Base-by-base conservation (phyloP, 2,888 invertebrate species). In the Harpalus rubripes region DNA sequence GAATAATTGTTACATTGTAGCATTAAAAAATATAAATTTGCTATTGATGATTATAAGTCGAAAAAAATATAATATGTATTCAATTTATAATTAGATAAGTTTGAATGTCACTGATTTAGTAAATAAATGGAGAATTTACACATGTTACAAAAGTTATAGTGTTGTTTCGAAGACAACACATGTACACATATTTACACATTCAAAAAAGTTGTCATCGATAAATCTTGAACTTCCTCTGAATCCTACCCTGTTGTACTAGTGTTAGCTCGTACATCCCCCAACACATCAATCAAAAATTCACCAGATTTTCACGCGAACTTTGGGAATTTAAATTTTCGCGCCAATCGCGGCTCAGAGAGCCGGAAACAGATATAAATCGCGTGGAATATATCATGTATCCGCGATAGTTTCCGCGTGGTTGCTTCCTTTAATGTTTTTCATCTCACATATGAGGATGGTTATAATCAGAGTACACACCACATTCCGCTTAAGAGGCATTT, bases 341-440 rank as follows among this genome's bases (percentile, higher is more conserved):
- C 32, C 68, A 39, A 39, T 68, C 68, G 15, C 10, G 44, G 5
- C 7, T 16, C 72, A 74, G 44, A 74, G 72, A 18, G 2, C 72
- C 72, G 72, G 72, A 74, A 74, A 74, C 72, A 74, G 72, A 74
- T 74, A 74, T 44, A 44, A 74, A 74, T 74, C 72, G 72, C 18
- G 41, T 44, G 72, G 72, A 74, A 74, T 74, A 44, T 18, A 74
- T 74, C 72, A 44, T 74, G 18, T 74, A 74, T 74, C 72, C 72
- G 44, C 72, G 72, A 74, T 74, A 74, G 44, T 74, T 74, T 74
- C 72, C 72, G 44, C 72, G 12, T 74, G 72, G 18, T 12, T 18
- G 72, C 72, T 5, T 74, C 72, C 72, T 74, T 74, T 74, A 74
- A 74, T 74, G 72, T 74, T 74, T 68, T 74, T 74, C 72, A 74